A percentile compares a stretch with the other conserved stretches of the same genome.
Evolutionary conservation across 2,888 invertebrate species (phyloP).

Genomic region (Emesis furor): DNA sequence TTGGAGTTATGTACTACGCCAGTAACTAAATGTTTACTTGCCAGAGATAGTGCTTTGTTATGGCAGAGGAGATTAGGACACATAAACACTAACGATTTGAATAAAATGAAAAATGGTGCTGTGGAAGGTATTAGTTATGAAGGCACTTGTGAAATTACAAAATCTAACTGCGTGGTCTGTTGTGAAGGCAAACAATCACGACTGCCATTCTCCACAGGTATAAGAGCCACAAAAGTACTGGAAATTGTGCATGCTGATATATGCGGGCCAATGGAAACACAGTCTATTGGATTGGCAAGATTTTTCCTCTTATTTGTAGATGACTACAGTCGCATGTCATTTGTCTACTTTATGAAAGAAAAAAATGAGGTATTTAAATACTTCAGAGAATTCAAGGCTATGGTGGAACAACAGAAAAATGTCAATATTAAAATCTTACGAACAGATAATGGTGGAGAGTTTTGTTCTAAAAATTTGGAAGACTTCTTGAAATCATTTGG

Average conservation of each 20-base stretch:
- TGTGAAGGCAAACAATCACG: slow-evolving; percentile 53
- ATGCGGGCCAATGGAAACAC: slow-evolving; percentile 21
- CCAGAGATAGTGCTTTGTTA: not conserved
- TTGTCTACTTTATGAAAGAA: not conserved
- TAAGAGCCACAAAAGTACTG: slow-evolving; percentile 36
- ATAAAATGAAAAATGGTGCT: slow-evolving; percentile 43
- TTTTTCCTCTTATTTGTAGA: slow-evolving; percentile 6
- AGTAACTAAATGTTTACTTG: slow-evolving; percentile 20
- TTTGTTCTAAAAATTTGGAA: not conserved
- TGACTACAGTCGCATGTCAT: slow-evolving; percentile 29
- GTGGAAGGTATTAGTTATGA: slow-evolving; percentile 38
- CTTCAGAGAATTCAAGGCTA: too few species aligned
- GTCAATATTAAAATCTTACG: not conserved
- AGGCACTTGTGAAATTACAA: slow-evolving; percentile 27
- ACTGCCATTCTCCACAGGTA: slow-evolving; percentile 47
- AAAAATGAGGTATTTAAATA: not conserved
- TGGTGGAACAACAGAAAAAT: not conserved
- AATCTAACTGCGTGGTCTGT: slow-evolving; percentile 37
- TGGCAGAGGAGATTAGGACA: slow-evolving; percentile 38
- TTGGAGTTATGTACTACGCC: slow-evolving; percentile 38
- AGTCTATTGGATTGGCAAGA: not conserved
- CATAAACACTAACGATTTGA: slow-evolving; percentile 46
- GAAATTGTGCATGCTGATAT: slow-evolving; percentile 41
- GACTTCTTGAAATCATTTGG: not conserved
- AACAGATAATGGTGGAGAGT: not conserved